Evolutionary conservation across 2,888 invertebrate genomes (phyloP), one percentile per base, ranked within the genome.

Genomic region (Netelia melanura): DNA sequence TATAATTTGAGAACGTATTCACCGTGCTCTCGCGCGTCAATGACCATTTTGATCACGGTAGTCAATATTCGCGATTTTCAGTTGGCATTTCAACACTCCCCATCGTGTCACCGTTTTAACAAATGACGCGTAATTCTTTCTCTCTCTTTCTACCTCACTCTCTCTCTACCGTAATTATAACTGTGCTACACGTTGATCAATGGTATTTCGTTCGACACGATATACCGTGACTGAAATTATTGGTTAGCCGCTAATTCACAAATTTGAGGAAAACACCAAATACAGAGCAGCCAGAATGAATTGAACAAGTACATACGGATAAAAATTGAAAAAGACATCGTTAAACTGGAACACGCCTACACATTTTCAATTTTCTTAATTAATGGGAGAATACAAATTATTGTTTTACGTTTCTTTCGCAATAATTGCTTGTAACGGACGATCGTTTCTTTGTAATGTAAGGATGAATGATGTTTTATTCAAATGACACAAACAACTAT

Each of bases 1-100:
- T 81, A 86, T 84, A 86, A 86, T 84, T 84, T 84, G 58, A 78
- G 70, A 65, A 78, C 52, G 75, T 78, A 85, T 72, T 58, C 72
- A 65, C 71, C 71, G 71, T 72, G 62, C 78, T 77, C 77, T 78
- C 84, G 62, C 75, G 52, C 70, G 43, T 82, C 78, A 75, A 82
- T 67, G 65, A 54, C 68, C 74, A 54, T 78, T 79, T 72, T 80
- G 72, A 80, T 80, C 80, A 56, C 65, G 64, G 48, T 48, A 14
- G 48, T 48, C 72, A 72, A 23, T 56, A 58, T 65, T 54, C 43
- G 23, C 65, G 21, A 80, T 72, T 80, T 80, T 72, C 65, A 80
- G 64, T 72, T 56, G 72, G 58, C 56, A 80, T 80, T 71, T 79
- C 71, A 71, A 71, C 71, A 64, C 64, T 71, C 79, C 25, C 62